Conservation (phyloP, 2,113 vertebrate genomes). For the cattle (Bos taurus) region DNA sequence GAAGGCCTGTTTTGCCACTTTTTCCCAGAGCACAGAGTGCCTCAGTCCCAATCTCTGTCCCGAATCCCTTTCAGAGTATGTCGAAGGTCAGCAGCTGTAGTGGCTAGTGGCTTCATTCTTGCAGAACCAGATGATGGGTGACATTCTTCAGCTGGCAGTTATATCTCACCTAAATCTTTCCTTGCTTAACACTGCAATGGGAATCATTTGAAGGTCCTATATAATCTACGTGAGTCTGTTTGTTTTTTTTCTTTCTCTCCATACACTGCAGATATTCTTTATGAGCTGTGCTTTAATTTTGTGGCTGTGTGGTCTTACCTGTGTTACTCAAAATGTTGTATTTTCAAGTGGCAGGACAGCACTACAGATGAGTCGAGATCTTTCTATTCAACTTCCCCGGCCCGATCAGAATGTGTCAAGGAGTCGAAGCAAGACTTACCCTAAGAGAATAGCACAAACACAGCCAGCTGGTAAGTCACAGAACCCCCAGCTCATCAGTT, state of each 20-base stretch:
- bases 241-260: neutral
- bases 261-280: neutral
- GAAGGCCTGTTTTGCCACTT: neutral
- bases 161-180: neutral
- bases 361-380: slow-evolving; percentile 85
- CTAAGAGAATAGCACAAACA: slow-evolving; percentile 81
- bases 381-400: slow-evolving; percentile 84
- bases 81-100: neutral
- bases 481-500: accelerated
- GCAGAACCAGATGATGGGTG: neutral
- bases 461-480: slow-evolving; percentile 79
- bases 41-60: neutral
- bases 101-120: neutral
- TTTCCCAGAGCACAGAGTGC: neutral
- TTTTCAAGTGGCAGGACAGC: slow-evolving; percentile 85
- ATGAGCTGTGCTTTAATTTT: neutral
- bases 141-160: neutral
- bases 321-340: slow-evolving; percentile 45
- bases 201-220: neutral
- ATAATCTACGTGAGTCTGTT: neutral
- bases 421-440: slow-evolving; percentile 90
- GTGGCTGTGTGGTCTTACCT: slow-evolving; percentile 19
- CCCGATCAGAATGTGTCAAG: slow-evolving; percentile 86
- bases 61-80: neutral
- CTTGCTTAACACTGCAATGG: neutral